A percentile compares a stretch with the other conserved stretches of the same genome.
Conservation (phyloP, 2,797 vertebrate species). For the Zonotrichia albicollis region DNA sequence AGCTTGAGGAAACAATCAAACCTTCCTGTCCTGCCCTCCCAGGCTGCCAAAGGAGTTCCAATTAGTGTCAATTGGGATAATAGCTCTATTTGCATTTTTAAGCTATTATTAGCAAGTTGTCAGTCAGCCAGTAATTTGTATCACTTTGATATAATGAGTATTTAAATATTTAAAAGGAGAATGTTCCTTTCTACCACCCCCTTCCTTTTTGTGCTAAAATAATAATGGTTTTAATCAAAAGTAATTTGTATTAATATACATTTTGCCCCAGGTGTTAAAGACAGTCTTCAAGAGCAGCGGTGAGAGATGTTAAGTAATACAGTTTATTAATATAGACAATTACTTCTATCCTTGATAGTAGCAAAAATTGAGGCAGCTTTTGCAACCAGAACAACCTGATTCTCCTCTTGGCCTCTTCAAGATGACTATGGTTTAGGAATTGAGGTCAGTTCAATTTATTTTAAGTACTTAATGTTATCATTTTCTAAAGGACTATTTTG, state of each 20-base stretch:
- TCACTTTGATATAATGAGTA: constrained; percentile 44
- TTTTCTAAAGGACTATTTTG: neutral
- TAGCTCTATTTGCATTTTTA: constrained; percentile 58
- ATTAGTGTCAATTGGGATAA: constrained; percentile 63
- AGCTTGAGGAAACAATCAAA: constrained; percentile 48
- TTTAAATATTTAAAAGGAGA: constrained; percentile 64
- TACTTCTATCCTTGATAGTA: neutral
- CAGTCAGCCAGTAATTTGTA: constrained; percentile 67
- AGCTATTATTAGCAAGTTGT: constrained; percentile 63
- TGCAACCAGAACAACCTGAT: neutral
- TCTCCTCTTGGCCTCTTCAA: neutral
- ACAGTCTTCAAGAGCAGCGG: neutral
- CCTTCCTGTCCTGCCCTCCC: constrained; percentile 55
- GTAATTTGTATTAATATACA: constrained; percentile 61
- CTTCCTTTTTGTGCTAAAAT: constrained; percentile 63
- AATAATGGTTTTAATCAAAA: constrained; percentile 66
- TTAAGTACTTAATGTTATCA: neutral
- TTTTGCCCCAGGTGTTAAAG: constrained; percentile 61
- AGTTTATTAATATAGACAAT: constrained; percentile 23
- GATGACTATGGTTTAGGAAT: neutral
- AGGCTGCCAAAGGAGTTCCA: constrained; percentile 52
- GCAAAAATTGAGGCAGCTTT: neutral
- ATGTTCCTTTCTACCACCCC: constrained; percentile 38
- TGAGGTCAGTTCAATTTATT: neutral
- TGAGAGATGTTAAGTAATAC: constrained; percentile 11